These are phyloP conservation scores for Silurus asotus DNA, from an alignment of 2,113 vertebrate genomes.

Conservation along the genomic window DNA sequence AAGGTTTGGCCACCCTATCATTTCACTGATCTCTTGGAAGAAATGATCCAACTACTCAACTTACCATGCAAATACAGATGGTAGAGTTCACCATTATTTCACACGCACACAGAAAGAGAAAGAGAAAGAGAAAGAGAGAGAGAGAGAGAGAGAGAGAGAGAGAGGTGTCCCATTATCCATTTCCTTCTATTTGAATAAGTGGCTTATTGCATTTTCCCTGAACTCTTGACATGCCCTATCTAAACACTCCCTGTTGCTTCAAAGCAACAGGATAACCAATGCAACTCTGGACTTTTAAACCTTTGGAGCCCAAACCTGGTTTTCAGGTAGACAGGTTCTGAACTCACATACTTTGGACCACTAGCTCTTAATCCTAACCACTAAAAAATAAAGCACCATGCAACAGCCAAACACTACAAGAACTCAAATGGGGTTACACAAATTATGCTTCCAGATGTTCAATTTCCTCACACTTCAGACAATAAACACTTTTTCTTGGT, in stretches of 20 bases:
- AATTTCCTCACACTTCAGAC: neutral
- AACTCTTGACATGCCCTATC: constrained; percentile 2
- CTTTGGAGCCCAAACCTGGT: neutral
- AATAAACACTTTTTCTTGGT: neutral
- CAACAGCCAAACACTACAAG: neutral
- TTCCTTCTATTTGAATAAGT: neutral
- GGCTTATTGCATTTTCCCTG: neutral
- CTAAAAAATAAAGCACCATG: neutral
- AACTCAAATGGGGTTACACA: neutral
- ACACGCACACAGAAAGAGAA: too few species aligned
- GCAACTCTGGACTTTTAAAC: neutral
- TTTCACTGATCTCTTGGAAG: neutral
- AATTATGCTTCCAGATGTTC: constrained; percentile 13
- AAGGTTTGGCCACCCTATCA: neutral
- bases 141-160: neutral
- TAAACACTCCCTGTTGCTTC: neutral
- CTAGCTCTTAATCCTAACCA: neutral
- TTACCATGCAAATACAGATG: neutral
- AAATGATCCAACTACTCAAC: neutral
- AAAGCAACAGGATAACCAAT: neutral
- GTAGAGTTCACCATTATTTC: neutral
- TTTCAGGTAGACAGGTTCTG: neutral
- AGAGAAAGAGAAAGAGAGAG: too few species aligned
- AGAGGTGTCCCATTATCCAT: neutral
- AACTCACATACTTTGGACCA: neutral